These are phyloP conservation scores for Poecilia gillii DNA, from an alignment of 2,797 vertebrate genomes.

Conservation along the genomic window DNA sequence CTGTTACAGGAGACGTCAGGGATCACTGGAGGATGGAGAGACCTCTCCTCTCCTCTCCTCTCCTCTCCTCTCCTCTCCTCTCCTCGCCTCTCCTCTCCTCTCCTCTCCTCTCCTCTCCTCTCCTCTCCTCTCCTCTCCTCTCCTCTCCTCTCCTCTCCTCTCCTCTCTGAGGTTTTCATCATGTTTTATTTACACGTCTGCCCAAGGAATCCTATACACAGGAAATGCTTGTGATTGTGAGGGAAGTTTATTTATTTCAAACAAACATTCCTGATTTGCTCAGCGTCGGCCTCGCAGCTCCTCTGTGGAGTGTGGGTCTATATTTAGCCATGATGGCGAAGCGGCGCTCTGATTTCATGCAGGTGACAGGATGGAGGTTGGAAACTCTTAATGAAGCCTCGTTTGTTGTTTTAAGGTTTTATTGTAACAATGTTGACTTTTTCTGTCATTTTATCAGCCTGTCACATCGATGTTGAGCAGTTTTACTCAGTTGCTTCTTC, in stretches of 20 bases:
- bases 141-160: not conserved
- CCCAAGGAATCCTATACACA: slow-evolving; percentile 75
- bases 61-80: too few relatives aligned
- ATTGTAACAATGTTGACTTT: not conserved
- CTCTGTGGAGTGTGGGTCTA: slow-evolving; percentile 75
- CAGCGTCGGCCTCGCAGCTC: slow-evolving; percentile 65
- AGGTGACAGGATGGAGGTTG: slow-evolving; percentile 47
- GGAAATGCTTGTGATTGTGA: slow-evolving; percentile 83
- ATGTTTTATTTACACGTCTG: slow-evolving; percentile 81
- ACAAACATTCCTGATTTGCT: slow-evolving; percentile 94
- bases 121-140: not conserved
- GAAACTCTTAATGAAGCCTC: not conserved
- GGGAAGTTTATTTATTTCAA: slow-evolving; percentile 97
- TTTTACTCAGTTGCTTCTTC: not conserved
- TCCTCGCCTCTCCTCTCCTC: too few relatives aligned
- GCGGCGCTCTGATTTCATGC: slow-evolving; percentile 56
- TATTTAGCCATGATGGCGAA: slow-evolving; percentile 81
- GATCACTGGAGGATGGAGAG: slow-evolving; percentile 10
- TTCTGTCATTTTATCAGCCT: not conserved
- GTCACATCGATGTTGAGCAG: not conserved
- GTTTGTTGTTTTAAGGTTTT: not conserved
- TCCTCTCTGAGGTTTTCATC: slow-evolving; percentile 51
- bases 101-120: too few relatives aligned
- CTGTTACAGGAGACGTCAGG: slow-evolving; percentile 10
- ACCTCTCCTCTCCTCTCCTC: too few relatives aligned